phyloP scores from a whole-genome alignment of 1,140 invertebrate genomes.

The Drosophila kepulauana region DNA sequence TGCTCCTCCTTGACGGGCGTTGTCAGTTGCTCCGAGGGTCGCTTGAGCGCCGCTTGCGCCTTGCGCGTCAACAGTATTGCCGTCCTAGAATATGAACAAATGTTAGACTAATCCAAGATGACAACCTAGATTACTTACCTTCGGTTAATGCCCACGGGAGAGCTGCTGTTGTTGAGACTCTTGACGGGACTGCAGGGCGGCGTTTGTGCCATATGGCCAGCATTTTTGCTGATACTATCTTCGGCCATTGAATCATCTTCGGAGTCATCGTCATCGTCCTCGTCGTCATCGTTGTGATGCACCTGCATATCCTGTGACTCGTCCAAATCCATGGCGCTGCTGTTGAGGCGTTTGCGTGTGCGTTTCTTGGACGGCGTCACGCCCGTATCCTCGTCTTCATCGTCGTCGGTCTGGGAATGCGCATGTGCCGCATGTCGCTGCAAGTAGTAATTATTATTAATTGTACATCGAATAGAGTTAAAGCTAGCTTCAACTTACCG shows the following conservation, averaged over 20 bases:
- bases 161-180: conserved; percentile 83
- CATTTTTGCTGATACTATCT: conserved; percentile 68
- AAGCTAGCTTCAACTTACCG: conserved; percentile 55
- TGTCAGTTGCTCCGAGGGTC: conserved; percentile 82
- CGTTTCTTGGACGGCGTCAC: conserved; percentile 61
- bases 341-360: conserved; percentile 58
- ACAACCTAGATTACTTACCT: conserved; percentile 56
- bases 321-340: conserved; percentile 84
- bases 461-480: background rate
- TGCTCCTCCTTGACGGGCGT: conserved; percentile 85
- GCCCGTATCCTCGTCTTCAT: conserved; percentile 41
- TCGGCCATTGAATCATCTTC: conserved; percentile 85
- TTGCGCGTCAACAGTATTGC: conserved; percentile 94
- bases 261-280: conserved; percentile 76
- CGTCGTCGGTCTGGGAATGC: conserved; percentile 63
- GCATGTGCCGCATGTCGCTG: conserved; percentile 56
- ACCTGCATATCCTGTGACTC: conserved; percentile 47
- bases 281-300: conserved; percentile 53
- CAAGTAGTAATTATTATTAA: background rate
- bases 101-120: background rate
- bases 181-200: conserved; percentile 84
- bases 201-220: conserved; percentile 71
- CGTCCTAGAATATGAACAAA: conserved; percentile 86
- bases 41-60: conserved; percentile 86
- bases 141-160: conserved; percentile 90